Base-by-base conservation (phyloP, 2,113 vertebrate genomes). In the Urocitellus parryii region DNA sequence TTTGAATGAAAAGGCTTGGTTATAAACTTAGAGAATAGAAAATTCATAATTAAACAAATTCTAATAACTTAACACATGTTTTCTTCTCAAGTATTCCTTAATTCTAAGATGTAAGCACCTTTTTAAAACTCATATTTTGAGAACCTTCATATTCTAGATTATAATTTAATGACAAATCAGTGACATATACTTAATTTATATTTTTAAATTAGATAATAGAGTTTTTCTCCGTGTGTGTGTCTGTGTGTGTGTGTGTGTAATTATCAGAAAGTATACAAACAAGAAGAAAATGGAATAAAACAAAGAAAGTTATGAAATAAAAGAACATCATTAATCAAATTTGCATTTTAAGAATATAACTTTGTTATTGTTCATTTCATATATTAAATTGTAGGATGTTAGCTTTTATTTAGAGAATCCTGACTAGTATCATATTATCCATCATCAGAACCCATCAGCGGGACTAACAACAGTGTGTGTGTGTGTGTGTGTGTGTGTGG, bases 1-100 rank as follows among this genome's bases (percentile, higher is more conserved):
- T 92, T 77, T 95, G 58, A 78, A 29, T 70, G 13, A 39, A 94
- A 87, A 53, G 3, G 76, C 27, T 70, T 89, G 48, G 80, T 92
- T 79, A 76, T 82, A 96, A 90, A 86, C 25, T 34, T 12, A 73
- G 37, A 92, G 72, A 48, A 45, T n/a, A 42, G 63, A 63, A 74
- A 42, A 80, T 42, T 29, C 16, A 67, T 27, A 84, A 72, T 63
- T 67, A 93, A 61, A 92, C 48, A 45, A 76, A 88, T 32, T 4
- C 61, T 80, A 48, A 42, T 79, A 74, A 8, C n/a, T 7, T 79
- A 74, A 8, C n/a, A 11, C 27, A 63, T 73, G 67, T 68, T 45
- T 81, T 25, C 58, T 72, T 39, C 81, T 84, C 78, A 65, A 83
- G 16, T 3, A 94, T 10, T 13, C 94, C 2, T 24, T 87, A 90